Base-by-base conservation (phyloP, 2,888 invertebrate species). In the Nomada flava region DNA sequence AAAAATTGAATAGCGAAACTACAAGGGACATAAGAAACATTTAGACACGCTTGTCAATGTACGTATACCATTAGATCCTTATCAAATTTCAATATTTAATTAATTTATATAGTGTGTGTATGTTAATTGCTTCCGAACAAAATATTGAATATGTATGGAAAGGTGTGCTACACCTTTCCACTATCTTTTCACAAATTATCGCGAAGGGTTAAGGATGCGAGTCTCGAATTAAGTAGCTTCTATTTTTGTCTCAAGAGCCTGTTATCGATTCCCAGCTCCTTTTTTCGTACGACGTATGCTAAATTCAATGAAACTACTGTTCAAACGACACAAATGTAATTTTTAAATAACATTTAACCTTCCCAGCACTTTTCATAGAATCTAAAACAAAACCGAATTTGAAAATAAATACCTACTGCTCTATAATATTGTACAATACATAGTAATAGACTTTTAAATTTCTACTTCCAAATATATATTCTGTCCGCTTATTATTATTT, bases 141-240 rank as follows among this genome's bases (percentile, higher is more conserved):
- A 18, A 23, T 5, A 42, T 0, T 42, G 20, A 44, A 44, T 9
- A 63, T 53, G 18, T 23, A 1, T 23, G 4, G n/a, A 10, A 55
- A n/a, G 4, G 2, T 15, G 23, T 42, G 10, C 5, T 5, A 7
- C 53, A 29, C 15, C 29, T 15, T 36, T n/a, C 47, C 64, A 50
- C 20, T 65, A 47, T 18, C 65, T 44, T 65, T 73, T 59, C 44
- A 57, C 55, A 65, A 57, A 47, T 29, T 55, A 73, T 65, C 47
- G 20, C 9, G 10, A 69, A 69, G 53, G 53, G 20, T 76, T 62
- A 62, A 76, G 53, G 53, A 62, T 50, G 44, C 53, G 53, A 76
- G 72, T 15, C 75, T 53, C 62, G 68, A 68, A 76, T 69, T 62
- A 53, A 76, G 62, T 69, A 63, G 62, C 20, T 63, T 69, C 75